These are phyloP conservation scores for Panurus biarmicus DNA, from an alignment of 2,113 vertebrate species.

Conservation along the genomic window DNA sequence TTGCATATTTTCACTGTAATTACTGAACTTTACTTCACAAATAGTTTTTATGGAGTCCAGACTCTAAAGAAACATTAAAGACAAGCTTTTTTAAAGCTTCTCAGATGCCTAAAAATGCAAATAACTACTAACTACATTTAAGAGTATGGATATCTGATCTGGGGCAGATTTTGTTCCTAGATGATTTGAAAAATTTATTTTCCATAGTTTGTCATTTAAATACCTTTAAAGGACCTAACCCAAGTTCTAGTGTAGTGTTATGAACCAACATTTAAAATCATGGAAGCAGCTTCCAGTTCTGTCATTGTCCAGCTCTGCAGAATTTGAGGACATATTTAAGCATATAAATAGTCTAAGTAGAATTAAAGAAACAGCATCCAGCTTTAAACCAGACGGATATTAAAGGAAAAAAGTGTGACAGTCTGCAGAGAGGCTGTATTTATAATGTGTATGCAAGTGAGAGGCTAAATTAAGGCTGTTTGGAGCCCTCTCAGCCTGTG, in stretches of 20 bases:
- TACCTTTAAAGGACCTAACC: not conserved
- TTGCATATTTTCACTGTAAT: conserved; percentile 29
- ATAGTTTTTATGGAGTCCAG: not conserved
- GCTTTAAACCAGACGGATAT: not conserved
- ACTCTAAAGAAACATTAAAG: not conserved
- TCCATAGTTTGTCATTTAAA: not conserved
- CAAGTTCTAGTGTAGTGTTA: not conserved
- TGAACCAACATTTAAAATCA: not conserved
- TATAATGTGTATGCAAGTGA: not conserved
- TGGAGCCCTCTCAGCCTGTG: not conserved
- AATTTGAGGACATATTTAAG: not conserved
- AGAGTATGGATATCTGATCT: not conserved
- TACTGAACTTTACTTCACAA: conserved; percentile 3
- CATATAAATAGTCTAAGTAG: not conserved
- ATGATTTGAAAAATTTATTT: not conserved
- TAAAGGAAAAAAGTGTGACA: not conserved
- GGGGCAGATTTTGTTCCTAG: not conserved
- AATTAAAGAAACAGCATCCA: not conserved
- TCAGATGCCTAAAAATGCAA: not conserved
- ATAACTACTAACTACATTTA: not conserved
- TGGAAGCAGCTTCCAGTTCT: not conserved
- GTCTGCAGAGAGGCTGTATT: not conserved
- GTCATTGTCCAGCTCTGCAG: not conserved
- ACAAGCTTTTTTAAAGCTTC: not conserved
- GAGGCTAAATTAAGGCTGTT: not conserved